Base-by-base conservation (phyloP, 2,113 vertebrate species). In the Heterocephalus glaber region DNA sequence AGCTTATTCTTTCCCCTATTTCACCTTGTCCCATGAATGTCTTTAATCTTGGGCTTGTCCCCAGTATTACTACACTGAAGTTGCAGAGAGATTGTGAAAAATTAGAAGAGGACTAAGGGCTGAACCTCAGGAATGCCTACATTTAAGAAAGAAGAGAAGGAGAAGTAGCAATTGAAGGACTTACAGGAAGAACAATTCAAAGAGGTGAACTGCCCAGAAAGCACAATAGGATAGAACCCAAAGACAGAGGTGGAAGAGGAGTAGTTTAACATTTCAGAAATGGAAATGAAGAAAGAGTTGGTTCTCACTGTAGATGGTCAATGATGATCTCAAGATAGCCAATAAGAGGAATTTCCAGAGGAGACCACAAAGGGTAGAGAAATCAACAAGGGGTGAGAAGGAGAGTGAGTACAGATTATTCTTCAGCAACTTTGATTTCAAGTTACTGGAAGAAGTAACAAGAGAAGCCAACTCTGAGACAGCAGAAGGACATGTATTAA, bases 51-150 rank as follows among this genome's bases (percentile, higher is more conserved):
- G 11, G 12, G 5, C 74, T 33, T n/a, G 35, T 90, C 61, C n/a
- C 30, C 38, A 54, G 26, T 63, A 63, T 90, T 90, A 86, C 44
- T 60, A 85, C 52, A 60, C 5, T 79, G 14, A 63, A 84, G 86
- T 30, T 70, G 2, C 28, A 33, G 52, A 58, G 47, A 90, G 7
- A 63, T 38, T 30, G 19, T 58, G 5, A 58, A 38, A 60, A 63
- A 54, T 79, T 84, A 41, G 33, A 87, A 65, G 82, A 88, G 7
- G 12, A 87, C 1, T 3, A 70, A 79, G 83, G 5, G 58, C 24
- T 72, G n/a, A 88, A 70, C 17, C n/a, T 90, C 81, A 86, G 52
- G 66, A 93, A 90, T 90, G 66, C n/a, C 35, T 88, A 65, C n/a
- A 33, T 52, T 77, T 63, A 49, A 92, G 47, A 63, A 87, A 16